phyloP scores from a whole-genome alignment of 2,113 vertebrate species.

The Poeciliopsis turrubarensis region DNA sequence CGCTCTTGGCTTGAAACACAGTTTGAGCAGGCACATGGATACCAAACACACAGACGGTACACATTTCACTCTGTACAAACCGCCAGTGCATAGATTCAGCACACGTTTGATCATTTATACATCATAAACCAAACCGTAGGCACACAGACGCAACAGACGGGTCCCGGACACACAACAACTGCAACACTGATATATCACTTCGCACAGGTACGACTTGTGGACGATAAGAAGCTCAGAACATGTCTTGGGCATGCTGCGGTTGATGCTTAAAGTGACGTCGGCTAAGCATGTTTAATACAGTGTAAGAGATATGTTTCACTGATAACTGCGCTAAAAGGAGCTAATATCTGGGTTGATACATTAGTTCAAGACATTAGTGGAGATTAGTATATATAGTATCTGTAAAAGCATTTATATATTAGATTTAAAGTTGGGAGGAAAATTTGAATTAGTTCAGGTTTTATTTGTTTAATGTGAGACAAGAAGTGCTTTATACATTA shows the following conservation, averaged over 20 bases:
- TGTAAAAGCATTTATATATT: conserved; percentile 47
- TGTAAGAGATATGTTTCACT: conserved; percentile 40
- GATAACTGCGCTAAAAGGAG: conserved; percentile 39
- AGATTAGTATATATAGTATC: conserved; percentile 62
- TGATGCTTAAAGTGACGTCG: conserved; percentile 44
- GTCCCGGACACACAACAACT: conserved; percentile 13
- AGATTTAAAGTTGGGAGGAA: conserved; percentile 52
- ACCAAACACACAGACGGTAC: conserved; percentile 44
- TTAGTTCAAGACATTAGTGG: conserved; percentile 65
- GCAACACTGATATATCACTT: conserved; percentile 51
- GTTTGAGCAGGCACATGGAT: conserved; percentile 65
- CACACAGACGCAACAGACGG: conserved; percentile 17
- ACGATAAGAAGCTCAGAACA: conserved; percentile 49
- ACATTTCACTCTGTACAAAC: conserved; percentile 29
- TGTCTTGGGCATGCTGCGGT: conserved; percentile 69
- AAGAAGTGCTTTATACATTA: conserved; percentile 65
- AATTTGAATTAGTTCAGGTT: conserved; percentile 52
- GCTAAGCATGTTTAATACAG: conserved; percentile 60
- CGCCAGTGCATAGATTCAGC: conserved; percentile 45
- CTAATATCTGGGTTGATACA: conserved; percentile 54
- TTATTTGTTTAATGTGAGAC: conserved; percentile 61
- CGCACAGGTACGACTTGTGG: conserved; percentile 37
- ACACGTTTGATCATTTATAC: conserved; percentile 18
- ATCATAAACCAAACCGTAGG: conserved; percentile 1
- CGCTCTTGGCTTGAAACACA: conserved; percentile 47